A percentile compares a stretch with the other conserved stretches of the same genome.
These are phyloP conservation scores for Chrysolina oricalcia DNA, from an alignment of 2,888 invertebrate genomes.

Conservation along the genomic window DNA sequence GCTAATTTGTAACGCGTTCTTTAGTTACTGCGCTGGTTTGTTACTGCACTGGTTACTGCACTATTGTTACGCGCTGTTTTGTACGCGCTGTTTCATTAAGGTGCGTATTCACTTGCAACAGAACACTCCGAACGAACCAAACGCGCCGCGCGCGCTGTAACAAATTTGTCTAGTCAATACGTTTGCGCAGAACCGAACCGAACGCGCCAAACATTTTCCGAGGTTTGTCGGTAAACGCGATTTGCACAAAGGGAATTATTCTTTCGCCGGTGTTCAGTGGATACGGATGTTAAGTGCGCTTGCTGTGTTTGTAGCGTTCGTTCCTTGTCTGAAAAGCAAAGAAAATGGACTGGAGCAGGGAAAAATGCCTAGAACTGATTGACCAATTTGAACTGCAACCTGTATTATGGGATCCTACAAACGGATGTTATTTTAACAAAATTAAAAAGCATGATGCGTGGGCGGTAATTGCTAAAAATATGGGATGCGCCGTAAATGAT, in stretches of 20 bases:
- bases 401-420: constrained; percentile 44
- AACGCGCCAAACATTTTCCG: constrained; percentile 13
- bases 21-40: too few species aligned
- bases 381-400: constrained; percentile 44
- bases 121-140: too few species aligned
- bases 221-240: constrained; percentile 9
- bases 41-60: too few species aligned
- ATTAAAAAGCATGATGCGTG: constrained; percentile 46
- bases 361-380: constrained; percentile 40
- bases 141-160: too few species aligned
- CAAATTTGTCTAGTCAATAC: too few species aligned
- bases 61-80: too few species aligned
- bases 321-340: constrained; percentile 7
- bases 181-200: constrained; percentile 14
- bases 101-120: too few species aligned
- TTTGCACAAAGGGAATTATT: constrained; percentile 13
- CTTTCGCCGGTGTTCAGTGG: background rate
- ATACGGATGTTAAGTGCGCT: background rate
- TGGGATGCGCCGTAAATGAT: constrained; percentile 29
- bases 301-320: constrained; percentile 15
- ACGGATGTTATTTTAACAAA: background rate
- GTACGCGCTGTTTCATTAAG: too few species aligned
- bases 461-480: constrained; percentile 29
- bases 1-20: too few species aligned
- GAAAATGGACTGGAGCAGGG: constrained; percentile 44